These are phyloP conservation scores for Pseudonaja textilis DNA, from an alignment of 2,113 vertebrate species.

Conservation along the genomic window DNA sequence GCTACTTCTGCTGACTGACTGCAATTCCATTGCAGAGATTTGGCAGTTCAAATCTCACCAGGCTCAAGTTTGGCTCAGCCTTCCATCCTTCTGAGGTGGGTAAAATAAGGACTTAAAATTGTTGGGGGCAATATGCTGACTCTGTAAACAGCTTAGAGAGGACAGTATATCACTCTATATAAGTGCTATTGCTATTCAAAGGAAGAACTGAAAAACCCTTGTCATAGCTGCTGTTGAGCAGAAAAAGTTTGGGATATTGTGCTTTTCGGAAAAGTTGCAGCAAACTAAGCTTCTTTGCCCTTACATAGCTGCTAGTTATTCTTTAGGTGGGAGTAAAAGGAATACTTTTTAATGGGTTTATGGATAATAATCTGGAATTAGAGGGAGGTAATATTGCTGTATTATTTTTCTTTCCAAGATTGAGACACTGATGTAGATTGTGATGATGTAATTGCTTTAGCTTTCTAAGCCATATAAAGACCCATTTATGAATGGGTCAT, in stretches of 20 bases:
- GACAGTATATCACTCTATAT: too few relatives aligned
- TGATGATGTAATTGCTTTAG: background rate
- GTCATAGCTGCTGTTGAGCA: background rate
- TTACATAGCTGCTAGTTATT: background rate
- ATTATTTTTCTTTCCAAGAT: background rate
- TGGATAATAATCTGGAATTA: background rate
- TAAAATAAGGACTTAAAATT: too few relatives aligned
- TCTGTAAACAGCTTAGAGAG: too few relatives aligned
- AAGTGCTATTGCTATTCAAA: background rate
- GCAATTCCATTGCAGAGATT: too few relatives aligned
- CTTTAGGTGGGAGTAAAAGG: background rate
- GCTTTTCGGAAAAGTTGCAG: background rate
- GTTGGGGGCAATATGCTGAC: too few relatives aligned
- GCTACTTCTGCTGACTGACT: too few relatives aligned
- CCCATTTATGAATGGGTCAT: background rate
- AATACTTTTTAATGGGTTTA: background rate
- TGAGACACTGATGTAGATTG: background rate
- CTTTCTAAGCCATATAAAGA: background rate
- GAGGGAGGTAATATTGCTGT: background rate
- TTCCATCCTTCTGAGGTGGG: too few relatives aligned
- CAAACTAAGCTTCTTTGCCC: background rate
- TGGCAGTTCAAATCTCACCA: too few relatives aligned
- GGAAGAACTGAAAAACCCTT: background rate
- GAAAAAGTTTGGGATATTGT: background rate
- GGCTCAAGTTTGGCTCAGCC: too few relatives aligned